Conservation (phyloP, 2,113 vertebrate genomes). For the Carettochelys insculpta region DNA sequence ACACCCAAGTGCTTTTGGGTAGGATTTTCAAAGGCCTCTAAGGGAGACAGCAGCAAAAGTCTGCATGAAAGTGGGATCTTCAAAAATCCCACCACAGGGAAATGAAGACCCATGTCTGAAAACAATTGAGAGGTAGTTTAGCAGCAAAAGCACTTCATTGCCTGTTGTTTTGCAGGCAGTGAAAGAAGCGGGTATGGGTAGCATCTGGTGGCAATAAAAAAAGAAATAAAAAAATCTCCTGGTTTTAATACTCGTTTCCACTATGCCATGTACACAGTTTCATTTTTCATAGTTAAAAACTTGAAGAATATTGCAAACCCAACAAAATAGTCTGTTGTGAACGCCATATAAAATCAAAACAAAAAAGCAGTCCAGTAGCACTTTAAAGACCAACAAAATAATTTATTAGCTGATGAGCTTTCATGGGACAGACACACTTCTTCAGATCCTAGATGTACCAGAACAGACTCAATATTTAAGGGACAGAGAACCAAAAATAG, state of each 20-base stretch:
- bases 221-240: neutral
- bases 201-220: neutral
- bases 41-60: neutral
- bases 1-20: neutral
- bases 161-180: conserved; percentile 1
- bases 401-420: no score
- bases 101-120: neutral
- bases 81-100: neutral
- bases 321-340: neutral
- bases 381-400: no score
- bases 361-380: no score
- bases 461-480: no score
- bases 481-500: no score
- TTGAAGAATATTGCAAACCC: conserved; percentile 14
- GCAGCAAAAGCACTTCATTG: neutral
- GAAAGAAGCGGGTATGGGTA: conserved; percentile 6
- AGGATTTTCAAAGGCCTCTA: neutral
- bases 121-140: neutral
- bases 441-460: no score
- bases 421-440: no score
- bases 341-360: neutral
- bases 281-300: conserved; percentile 24
- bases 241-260: conserved; percentile 39
- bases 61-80: neutral
- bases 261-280: neutral